These are phyloP conservation scores for Neocloeon triangulifer DNA, from an alignment of 1,140 invertebrate genomes.

Conservation along the genomic window DNA sequence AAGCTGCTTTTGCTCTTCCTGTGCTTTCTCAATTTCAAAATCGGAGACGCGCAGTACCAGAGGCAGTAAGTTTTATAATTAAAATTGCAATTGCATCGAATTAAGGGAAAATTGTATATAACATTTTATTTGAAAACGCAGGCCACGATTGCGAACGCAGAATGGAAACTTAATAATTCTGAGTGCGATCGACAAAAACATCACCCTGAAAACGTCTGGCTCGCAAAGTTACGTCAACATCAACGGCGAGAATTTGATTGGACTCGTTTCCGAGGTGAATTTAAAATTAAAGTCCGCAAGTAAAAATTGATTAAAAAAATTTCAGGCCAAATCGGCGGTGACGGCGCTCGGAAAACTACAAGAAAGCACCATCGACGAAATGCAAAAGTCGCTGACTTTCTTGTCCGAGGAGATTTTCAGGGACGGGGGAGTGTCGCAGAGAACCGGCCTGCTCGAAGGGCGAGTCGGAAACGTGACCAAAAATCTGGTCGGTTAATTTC, in stretches of 20 bases:
- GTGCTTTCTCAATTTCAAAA: too few species aligned
- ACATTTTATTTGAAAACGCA: too few species aligned
- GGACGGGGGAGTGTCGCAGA: background rate
- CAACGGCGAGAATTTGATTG: conserved; percentile 28
- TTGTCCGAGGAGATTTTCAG: background rate
- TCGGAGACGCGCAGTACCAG: too few species aligned
- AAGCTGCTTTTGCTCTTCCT: too few species aligned
- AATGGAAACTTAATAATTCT: conserved; percentile 39
- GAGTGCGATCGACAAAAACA: conserved; percentile 33
- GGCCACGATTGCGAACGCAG: conserved; percentile 32
- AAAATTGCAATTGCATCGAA: too few species aligned
- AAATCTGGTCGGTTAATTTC: background rate
- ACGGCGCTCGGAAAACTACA: conserved; percentile 6
- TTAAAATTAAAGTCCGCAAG: background rate
- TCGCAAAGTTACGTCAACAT: conserved; percentile 31
- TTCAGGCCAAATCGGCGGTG: conserved; percentile 9
- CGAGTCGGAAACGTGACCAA: background rate
- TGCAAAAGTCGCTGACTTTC: conserved; percentile 1
- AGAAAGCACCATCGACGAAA: background rate
- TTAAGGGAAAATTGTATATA: too few species aligned
- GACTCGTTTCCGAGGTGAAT: conserved; percentile 22
- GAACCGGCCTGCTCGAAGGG: background rate
- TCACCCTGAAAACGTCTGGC: conserved; percentile 33
- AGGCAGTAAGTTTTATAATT: too few species aligned
- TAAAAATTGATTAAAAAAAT: background rate